Evolutionary conservation across 2,797 vertebrate genomes (phyloP), one percentile per base, ranked within the genome.

Genomic region (Agapornis canus): DNA sequence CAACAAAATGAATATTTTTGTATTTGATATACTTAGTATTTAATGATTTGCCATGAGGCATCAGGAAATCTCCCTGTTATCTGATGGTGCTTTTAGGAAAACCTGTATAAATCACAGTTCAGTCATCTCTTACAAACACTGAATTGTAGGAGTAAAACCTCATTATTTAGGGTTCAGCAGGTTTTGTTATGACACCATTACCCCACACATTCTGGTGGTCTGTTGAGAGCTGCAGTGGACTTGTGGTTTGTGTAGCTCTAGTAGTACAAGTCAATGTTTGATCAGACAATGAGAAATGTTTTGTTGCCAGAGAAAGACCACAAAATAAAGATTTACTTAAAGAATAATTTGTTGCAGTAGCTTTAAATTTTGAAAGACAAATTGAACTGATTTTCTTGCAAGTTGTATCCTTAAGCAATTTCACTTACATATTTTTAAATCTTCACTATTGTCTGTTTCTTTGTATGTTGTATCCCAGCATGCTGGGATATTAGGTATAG

Each of bases 1-100:
- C 75, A 93, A 37, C 59, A 77, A 72, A 94, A 82, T 43, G 87
- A 88, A 82, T 91, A 76, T 78, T 80, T 81, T 48, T 60, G 11
- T 80, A 22, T 52, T 48, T n/a, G 49, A 29, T 72, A 27, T 4
- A 59, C 11, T 51, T 64, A 64, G 54, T 35, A 31, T 77, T 93
- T 61, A 57, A 49, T 54, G 7, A 56, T 95, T 89, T 91, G 68
- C 66, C 61, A 56, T 29, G 8, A 64, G 86, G 73, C 87, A 93
- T 82, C 47, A 79, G 43, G 77, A 91, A 88, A 72, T 72, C 61
- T 78, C 63, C 1, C 0, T 81, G 35, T 94, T 63, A 86, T 31
- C 52, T 91, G 54, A 91, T 83, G 45, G 40, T 81, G 23, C 70
- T 61, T 59, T 76, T 88, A 79, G 69, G 40, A 92, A 90, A 93